phyloP scores from a whole-genome alignment of 2,113 vertebrate genomes.

The Mormyrus lacerda region DNA sequence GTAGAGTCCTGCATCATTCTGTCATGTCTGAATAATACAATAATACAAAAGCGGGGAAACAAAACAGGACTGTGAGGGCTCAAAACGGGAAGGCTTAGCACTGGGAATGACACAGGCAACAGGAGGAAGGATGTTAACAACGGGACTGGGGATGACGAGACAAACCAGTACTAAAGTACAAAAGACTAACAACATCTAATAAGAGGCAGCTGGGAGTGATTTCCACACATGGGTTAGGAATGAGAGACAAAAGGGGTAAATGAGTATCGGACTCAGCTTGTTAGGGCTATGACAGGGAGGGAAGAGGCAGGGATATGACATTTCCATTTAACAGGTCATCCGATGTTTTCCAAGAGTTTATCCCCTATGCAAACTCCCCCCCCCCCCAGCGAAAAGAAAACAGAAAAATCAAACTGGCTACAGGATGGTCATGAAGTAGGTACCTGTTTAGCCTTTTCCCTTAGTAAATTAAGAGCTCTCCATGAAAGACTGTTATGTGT shows the following conservation, averaged over 20 bases:
- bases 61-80: not conserved
- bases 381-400: constrained; percentile 16
- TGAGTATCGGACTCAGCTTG: not conserved
- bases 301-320: not conserved
- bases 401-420: constrained; percentile 24
- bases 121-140: not conserved
- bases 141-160: not conserved
- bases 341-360: constrained; percentile 21
- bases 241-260: not conserved
- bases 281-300: not conserved
- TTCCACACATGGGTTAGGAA: not conserved
- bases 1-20: not conserved
- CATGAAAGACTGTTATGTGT: constrained; percentile 29
- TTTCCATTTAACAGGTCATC: constrained; percentile 34
- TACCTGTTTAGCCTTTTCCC: constrained; percentile 36
- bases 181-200: not conserved
- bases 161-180: not conserved
- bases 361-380: constrained; percentile 7
- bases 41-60: not conserved
- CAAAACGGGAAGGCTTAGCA: not conserved
- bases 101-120: not conserved
- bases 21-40: not conserved
- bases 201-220: not conserved
- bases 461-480: constrained; percentile 42
- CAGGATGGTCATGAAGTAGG: constrained; percentile 33